These are phyloP conservation scores for Catharus minimus DNA, from an alignment of 2,113 vertebrate species.

Conservation along the genomic window DNA sequence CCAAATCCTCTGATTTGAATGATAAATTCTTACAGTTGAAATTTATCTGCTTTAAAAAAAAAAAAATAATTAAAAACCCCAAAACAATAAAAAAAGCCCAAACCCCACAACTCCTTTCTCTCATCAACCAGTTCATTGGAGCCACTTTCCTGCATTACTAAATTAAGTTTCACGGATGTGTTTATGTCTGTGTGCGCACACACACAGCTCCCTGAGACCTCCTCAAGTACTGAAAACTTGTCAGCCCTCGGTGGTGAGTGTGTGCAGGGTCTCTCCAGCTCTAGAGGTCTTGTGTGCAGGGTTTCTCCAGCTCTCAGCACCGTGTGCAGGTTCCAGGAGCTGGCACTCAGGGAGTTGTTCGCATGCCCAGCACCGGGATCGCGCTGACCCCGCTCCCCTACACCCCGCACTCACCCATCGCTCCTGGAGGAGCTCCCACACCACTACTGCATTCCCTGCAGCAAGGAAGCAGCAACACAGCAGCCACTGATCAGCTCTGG, in stretches of 20 bases:
- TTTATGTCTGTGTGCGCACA: not conserved
- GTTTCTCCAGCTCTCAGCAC: not conserved
- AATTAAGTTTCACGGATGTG: not conserved
- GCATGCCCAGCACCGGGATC: accelerated
- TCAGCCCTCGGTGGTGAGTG: not conserved
- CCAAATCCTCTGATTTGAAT: slow-evolving; percentile 32
- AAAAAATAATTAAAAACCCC: too few species aligned
- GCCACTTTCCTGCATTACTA: not conserved
- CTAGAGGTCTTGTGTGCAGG: too few species aligned
- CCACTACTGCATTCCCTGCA: accelerated
- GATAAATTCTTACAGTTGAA: slow-evolving; percentile 19
- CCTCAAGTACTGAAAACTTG: not conserved
- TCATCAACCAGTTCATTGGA: not conserved
- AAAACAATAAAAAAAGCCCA: not conserved
- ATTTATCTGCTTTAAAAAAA: not conserved
- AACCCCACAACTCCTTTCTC: not conserved
- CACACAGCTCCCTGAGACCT: not conserved
- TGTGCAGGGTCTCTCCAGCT: not conserved
- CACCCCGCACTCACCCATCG: accelerated
- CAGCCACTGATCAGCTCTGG: not conserved
- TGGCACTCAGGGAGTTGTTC: not conserved
- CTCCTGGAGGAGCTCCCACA: not conserved
- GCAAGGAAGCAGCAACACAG: not conserved
- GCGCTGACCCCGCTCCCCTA: accelerated
- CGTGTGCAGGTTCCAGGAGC: not conserved